Base-by-base conservation (phyloP, 1,140 invertebrate species). In the Dolichoris vasculosae region DNA sequence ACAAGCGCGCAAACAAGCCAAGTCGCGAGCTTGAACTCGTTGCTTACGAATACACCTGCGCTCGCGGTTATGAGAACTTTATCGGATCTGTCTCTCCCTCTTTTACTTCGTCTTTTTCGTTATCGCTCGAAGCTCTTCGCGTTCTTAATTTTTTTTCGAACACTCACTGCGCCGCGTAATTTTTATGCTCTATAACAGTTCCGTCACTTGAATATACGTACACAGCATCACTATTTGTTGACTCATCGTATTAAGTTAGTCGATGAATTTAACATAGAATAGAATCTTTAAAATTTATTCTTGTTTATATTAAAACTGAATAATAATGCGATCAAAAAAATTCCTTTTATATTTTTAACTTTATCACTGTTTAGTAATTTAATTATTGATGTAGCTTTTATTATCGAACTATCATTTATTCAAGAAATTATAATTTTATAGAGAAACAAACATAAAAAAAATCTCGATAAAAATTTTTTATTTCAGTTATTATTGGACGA, bases 1-100 rank as follows among this genome's bases (percentile, higher is more conserved):
- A 46, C 40, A 32, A 55, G 38, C 43, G 75, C 30, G 15, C 40
- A 77, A 77, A 51, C 32, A 69, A 67, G 20, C 32, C 26, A 64
- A 64, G 0, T 43, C n/a, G 20, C 30, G 32, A 59, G 15, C 40
- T 67, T 17, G 17, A 67, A 55, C 30, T 64, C 51, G 30, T 11
- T 80, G 2, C 15, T 17, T 76, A 32, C 38, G 38, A 64, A 64
- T 73, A 82, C 69, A 82, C 48, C 81, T 77, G 51, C 23, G 6
- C 20, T 64, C 23, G 13, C 30, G 8, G 9, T 80, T 67, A 80
- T 67, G 38, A 80, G 75, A 15, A 67, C 64, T 84, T 83, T 83
- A 76, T 76, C 63, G 55, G 55, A 83, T 76, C 67, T 48, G 38
- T 79, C 55, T 81, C 20, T 82, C 63, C n/a, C 77, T 86, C 59